Base-by-base conservation (phyloP, 2,888 invertebrate genomes). In the Brachylomia viminalis region DNA sequence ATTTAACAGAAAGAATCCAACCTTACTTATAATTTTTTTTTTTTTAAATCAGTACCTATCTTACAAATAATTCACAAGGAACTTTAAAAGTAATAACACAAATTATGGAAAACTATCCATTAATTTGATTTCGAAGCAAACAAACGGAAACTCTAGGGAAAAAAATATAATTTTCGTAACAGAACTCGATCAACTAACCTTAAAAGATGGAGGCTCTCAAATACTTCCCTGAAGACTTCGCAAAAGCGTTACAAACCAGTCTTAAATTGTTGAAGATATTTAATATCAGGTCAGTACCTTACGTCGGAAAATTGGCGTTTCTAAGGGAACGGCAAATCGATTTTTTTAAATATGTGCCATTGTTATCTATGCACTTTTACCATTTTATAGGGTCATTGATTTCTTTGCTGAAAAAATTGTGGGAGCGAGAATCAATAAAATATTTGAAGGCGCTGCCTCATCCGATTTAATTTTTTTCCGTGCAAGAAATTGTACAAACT, bases 151-250 rank as follows among this genome's bases (percentile, higher is more conserved):
- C 69, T 58, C 64, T 42, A 5, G 75, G 72, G 81, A 45, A 52
- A 80, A 74, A 87, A 80, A 70, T n/a, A 77, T 85, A 75, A 85
- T 72, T 81, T 67, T 58, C 15, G 30, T 47, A 33, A 33, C 42
- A 69, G 11, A 45, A 75, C 79, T 87, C 86, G 72, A 84, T 82
- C 80, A 87, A 58, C 56, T 30, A 66, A 73, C 56, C 49, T 30
- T 59, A 45, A 17, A 84, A 70, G 42, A 88, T 86, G 85, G 77
- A 77, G 67, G 66, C 64, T 73, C 79, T 89, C 73, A 85, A 88
- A 75, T 65, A 87, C 79, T 89, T 88, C 75, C 89, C 91, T 3
- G 80, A 87, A 79, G 91, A 91, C 75, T 91, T 86, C 54, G 73
- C 79, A 0, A 87, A 85, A 59, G 77, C 84, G 8, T 89, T 91